These are phyloP conservation scores for Ctenosaura bakeri DNA, from an alignment of 2,797 vertebrate species.

Conservation along the genomic window DNA sequence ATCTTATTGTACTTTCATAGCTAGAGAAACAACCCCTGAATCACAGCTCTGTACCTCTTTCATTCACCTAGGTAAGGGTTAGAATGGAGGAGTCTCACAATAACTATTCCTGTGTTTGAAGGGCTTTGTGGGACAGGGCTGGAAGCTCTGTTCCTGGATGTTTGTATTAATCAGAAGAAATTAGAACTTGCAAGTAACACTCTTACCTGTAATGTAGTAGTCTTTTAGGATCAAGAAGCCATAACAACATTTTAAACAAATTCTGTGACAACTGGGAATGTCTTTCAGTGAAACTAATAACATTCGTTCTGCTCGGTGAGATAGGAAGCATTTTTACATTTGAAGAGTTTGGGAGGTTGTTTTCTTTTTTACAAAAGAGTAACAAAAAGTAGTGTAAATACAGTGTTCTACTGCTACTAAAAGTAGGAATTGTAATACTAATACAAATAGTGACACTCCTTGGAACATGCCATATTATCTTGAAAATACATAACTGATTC, in stretches of 20 bases:
- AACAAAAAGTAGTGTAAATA: too few relatives aligned
- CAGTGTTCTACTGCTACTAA: too few relatives aligned
- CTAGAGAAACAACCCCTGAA: background rate
- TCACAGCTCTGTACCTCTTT: background rate
- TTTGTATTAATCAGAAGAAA: background rate
- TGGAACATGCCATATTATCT: too few relatives aligned
- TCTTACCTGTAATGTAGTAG: background rate
- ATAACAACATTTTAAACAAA: background rate
- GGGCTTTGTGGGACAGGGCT: background rate
- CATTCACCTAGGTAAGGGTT: slow-evolving; percentile 1
- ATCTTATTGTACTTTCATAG: background rate
- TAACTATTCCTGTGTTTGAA: background rate
- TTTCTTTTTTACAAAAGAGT: too few relatives aligned
- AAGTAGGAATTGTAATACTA: too few relatives aligned
- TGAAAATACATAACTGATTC: too few relatives aligned
- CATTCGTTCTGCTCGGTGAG: too few relatives aligned
- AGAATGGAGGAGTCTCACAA: background rate
- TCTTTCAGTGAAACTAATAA: too few relatives aligned
- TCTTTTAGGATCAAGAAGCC: background rate
- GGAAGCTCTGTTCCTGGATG: background rate
- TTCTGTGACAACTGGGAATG: too few relatives aligned
- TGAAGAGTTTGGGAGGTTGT: too few relatives aligned
- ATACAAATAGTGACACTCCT: too few relatives aligned
- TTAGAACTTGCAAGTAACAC: background rate
- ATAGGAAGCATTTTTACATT: too few relatives aligned